Percentiles rank a stretch among this genome's conserved stretches.
Conservation (phyloP, 2,888 invertebrate species). For the Agriopis marginaria region DNA sequence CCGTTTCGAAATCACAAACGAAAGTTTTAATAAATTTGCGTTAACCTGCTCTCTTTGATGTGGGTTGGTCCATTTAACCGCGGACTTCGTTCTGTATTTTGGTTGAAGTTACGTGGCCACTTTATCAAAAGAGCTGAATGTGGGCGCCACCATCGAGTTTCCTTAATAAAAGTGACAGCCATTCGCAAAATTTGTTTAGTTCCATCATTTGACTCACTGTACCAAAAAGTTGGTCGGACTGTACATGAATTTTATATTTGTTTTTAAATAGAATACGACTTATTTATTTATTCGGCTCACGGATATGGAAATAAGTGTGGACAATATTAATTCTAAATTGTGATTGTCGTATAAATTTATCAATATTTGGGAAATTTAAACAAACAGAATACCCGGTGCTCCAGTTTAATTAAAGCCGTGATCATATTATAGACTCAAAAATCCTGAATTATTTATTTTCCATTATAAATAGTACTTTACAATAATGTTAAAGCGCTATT, state of each 20-base stretch:
- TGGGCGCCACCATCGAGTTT: neutral
- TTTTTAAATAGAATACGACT: neutral
- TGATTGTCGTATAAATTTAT: neutral
- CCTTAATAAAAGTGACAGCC: neutral
- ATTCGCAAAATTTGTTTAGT: neutral
- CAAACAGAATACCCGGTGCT: no score
- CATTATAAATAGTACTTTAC: no score
- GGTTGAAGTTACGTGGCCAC: conserved; percentile 31
- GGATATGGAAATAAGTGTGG: neutral
- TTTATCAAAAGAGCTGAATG: conserved; percentile 20
- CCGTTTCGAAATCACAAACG: conserved; percentile 52
- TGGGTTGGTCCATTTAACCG: conserved; percentile 45
- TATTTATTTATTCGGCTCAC: neutral
- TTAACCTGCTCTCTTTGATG: conserved; percentile 54
- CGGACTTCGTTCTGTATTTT: conserved; percentile 43
- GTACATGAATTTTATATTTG: neutral
- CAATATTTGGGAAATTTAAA: no score
- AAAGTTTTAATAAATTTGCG: conserved; percentile 53
- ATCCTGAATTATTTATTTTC: no score
- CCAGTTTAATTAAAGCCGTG: no score
- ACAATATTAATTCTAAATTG: neutral
- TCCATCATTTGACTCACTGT: neutral
- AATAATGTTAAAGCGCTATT: no score
- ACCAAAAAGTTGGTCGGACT: neutral
- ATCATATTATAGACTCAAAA: no score